Conservation (phyloP, 2,797 vertebrate genomes). For the Buceros bicornis region DNA sequence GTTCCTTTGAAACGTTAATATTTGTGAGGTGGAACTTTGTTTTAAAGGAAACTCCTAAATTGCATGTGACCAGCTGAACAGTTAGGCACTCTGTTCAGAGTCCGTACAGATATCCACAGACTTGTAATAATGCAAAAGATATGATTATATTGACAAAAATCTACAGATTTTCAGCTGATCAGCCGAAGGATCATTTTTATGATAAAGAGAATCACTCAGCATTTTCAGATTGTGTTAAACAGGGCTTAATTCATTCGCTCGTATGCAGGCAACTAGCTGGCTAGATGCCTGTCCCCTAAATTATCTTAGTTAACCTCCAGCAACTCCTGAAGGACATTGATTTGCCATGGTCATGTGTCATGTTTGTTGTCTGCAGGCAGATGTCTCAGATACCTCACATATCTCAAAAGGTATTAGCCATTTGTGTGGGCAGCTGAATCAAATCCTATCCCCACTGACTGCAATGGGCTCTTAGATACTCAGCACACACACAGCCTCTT, state of each 20-base stretch:
- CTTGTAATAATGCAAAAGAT: background rate
- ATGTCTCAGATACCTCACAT: rapidly evolving
- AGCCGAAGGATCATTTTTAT: background rate
- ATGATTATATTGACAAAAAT: background rate
- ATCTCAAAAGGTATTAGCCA: background rate
- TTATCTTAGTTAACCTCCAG: background rate
- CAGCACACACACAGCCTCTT: background rate
- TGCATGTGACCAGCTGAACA: rapidly evolving
- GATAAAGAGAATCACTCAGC: background rate
- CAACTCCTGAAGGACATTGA: background rate
- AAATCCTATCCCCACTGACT: background rate
- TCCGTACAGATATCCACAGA: background rate
- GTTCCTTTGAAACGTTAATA: background rate
- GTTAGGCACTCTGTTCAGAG: background rate
- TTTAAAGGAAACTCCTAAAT: background rate
- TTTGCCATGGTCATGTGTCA: background rate
- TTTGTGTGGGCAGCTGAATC: background rate
- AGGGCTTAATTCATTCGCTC: background rate
- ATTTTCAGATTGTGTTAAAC: background rate
- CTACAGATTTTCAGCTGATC: background rate
- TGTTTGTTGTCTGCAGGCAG: background rate
- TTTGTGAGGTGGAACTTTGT: background rate
- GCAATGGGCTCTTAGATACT: background rate
- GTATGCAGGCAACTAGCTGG: background rate
- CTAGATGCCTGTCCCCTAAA: background rate